Base-by-base conservation (phyloP, 2,888 invertebrate species). In the Coleophora deauratella region DNA sequence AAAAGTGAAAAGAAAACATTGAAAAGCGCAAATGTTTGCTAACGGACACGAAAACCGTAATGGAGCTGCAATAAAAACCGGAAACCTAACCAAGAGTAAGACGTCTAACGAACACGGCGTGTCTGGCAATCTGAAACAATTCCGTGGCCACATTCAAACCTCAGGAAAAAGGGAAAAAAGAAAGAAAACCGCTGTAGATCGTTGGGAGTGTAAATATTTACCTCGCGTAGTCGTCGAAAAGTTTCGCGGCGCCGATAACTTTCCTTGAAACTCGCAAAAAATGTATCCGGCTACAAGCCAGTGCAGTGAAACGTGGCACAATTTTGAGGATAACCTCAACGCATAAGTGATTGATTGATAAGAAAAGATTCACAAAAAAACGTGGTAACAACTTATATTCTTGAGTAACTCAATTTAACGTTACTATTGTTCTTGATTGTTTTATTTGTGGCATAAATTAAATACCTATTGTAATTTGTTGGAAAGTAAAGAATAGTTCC, bases 191-290 rank as follows among this genome's bases (percentile, higher is more conserved):
- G 41, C 69, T 55, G 62, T 65, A 66, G 65, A 67, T 63, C 66
- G 68, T 61, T 72, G 61, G n/a, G 64, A 62, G 69, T 69, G 72
- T 69, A 79, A 81, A 81, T 79, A 80, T 81, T 80, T 80, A 70
- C 73, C 62, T 58, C 59, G 52, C 59, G 56, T 59, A 63, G 69
- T 61, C 63, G 67, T 66, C 72, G 72, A 70, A 77, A 78, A 79
- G 64, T 75, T 76, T 69, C 59, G 65, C 64, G 69, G 66, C 72
- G 68, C 64, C 71, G 62, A 59, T 61, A 74, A 76, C 70, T 75
- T 66, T 51, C 56, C 43, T 57, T 57, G 60, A 59, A 78, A 78
- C 66, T 55, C 43, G 50, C 46, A 52, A 53, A 58, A 55, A 57
- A 59, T 47, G 47, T 41, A 50, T 61, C 61, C 42, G 51, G 50